Base-by-base conservation (phyloP, 2,797 vertebrate species). In the Atherinosoma microstoma region DNA sequence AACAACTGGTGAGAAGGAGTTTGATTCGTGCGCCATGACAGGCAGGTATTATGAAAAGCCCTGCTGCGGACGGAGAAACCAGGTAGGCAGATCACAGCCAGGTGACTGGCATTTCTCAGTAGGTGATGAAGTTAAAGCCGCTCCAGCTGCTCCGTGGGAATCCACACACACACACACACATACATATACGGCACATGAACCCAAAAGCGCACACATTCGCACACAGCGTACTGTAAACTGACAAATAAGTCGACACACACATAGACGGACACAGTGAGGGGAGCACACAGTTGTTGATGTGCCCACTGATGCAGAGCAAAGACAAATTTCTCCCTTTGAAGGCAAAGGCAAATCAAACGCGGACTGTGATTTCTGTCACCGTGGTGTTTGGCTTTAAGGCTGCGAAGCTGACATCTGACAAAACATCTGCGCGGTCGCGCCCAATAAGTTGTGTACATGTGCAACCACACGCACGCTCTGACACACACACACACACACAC, bases 311-410 rank as follows among this genome's bases (percentile, higher is more conserved):
- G 89, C 89, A 82, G 88, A 80, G 80, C 65, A 74, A 80, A 89
- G 90, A 94, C 89, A 91, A 93, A 93, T 92, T 87, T 86, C 85
- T 89, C 77, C 81, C 88, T 92, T 93, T 90, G 90, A 91, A 93
- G 88, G 82, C 80, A 64, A 83, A 83, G 85, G 86, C 87, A 91
- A 90, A 89, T 91, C 87, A 91, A 92, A 91, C 80, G 80, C 64
- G 60, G 75, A 80, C 85, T 83, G 86, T 88, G 89, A 86, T 85
- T 92, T 89, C 86, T 89, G 90, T 92, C 90, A 91, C 80, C 64
- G 87, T 67, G 75, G 64, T 77, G 84, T 84, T 87, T 84, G 83
- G 80, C 84, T 86, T 85, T 76, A 79, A 86, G 80, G 79, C 78
- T 76, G 76, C 1, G 66, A 78, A 71, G 81, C 84, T 88, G 90